Percentiles rank a stretch among this genome's conserved stretches.
phyloP scores from a whole-genome alignment of 2,113 vertebrate species.

The Phaetusa simplex region DNA sequence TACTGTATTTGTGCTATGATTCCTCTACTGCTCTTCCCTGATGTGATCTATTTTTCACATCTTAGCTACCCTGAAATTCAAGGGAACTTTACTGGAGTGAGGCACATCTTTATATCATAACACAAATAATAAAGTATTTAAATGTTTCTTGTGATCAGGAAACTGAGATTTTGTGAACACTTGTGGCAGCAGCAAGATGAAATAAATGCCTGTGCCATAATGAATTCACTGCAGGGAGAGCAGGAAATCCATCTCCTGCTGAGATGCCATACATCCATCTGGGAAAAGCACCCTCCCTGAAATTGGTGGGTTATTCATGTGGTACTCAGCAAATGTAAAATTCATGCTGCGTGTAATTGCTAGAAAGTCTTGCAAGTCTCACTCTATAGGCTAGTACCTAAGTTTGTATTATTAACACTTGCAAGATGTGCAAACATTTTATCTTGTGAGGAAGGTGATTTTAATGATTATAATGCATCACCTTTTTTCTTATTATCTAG shows the following conservation, averaged over 20 bases:
- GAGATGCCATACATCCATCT: background rate
- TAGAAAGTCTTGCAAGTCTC: background rate
- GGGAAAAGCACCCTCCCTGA: background rate
- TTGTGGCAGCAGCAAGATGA: background rate
- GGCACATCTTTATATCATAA: background rate
- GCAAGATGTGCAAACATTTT: background rate
- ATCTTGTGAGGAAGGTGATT: background rate
- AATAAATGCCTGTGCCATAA: background rate
- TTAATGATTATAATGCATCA: background rate
- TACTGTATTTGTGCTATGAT: background rate
- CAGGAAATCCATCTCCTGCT: background rate
- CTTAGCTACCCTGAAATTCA: background rate
- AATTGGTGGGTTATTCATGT: background rate
- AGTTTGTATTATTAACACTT: background rate
- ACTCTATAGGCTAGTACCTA: background rate
- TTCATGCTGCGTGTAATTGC: background rate
- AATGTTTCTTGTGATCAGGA: background rate
- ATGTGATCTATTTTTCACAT: background rate
- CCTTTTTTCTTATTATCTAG: background rate
- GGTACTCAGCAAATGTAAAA: background rate
- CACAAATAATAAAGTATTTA: background rate
- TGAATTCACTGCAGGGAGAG: background rate
- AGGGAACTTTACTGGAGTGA: background rate
- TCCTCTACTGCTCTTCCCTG: background rate
- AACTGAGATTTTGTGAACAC: background rate